A percentile compares a stretch with the other conserved stretches of the same genome.
Evolutionary conservation across 2,888 invertebrate genomes (phyloP).

Genomic region (Thelaira solivaga): DNA sequence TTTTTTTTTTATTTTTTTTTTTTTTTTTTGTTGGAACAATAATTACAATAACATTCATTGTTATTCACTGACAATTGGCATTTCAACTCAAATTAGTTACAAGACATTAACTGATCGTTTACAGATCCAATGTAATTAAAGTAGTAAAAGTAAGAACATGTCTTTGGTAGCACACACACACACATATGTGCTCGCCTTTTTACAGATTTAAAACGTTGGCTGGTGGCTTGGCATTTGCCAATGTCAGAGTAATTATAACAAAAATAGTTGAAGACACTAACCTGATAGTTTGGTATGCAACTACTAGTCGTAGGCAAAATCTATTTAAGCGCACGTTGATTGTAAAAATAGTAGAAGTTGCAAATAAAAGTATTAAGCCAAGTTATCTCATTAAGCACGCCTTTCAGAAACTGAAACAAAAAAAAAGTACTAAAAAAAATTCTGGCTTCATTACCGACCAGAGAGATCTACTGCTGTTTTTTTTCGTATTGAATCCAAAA

Average conservation of each 20-base stretch:
- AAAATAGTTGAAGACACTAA: conserved; percentile 50
- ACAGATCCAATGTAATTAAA: conserved; percentile 56
- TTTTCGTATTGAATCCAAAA: conserved; percentile 39
- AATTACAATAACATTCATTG: conserved; percentile 57
- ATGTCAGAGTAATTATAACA: conserved; percentile 62
- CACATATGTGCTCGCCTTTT: conserved; percentile 29
- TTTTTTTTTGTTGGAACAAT: conserved; percentile 11
- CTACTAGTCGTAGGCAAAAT: conserved; percentile 13
- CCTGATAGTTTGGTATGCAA: conserved; percentile 21
- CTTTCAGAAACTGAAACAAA: conserved; percentile 56
- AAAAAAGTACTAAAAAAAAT: conserved; percentile 46
- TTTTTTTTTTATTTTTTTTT: background rate
- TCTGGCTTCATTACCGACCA: conserved; percentile 32
- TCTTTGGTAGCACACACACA: conserved; percentile 27
- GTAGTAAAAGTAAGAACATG: conserved; percentile 47
- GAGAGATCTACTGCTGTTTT: conserved; percentile 50
- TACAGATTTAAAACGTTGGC: conserved; percentile 42
- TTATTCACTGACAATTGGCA: conserved; percentile 64
- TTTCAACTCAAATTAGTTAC: conserved; percentile 66
- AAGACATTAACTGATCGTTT: conserved; percentile 64
- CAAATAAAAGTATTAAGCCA: conserved; percentile 35
- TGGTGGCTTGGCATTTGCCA: conserved; percentile 53
- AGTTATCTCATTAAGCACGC: conserved; percentile 64
- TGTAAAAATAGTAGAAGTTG: conserved; percentile 10
- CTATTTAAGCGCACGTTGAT: conserved; percentile 21